Conservation (phyloP, 2,113 vertebrate genomes). For the Patagioenas fasciata region DNA sequence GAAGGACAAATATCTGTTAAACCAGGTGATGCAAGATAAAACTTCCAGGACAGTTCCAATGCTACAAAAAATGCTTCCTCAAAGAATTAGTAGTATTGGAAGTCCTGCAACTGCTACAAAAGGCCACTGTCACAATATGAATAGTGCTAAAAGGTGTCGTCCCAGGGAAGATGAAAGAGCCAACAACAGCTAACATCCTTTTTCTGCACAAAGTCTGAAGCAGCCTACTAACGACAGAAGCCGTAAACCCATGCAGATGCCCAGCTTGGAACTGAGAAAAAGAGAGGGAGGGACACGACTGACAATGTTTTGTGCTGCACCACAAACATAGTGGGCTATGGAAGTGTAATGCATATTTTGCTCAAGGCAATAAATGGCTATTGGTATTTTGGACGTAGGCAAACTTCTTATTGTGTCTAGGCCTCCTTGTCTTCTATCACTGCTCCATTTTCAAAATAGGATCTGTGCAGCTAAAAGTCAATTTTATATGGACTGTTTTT, state of each 20-base stretch:
- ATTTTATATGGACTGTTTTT: background rate
- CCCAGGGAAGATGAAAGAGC: background rate
- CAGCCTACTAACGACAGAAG: background rate
- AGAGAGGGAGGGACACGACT: background rate
- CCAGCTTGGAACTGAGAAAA: background rate
- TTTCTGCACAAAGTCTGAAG: background rate
- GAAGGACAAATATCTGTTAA: background rate
- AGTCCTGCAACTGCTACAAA: background rate
- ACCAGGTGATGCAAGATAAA: background rate
- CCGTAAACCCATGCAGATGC: background rate
- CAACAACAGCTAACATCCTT: background rate
- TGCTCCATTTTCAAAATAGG: background rate
- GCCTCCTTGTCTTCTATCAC: background rate
- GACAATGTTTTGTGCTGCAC: background rate
- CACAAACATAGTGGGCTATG: background rate
- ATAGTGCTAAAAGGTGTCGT: background rate
- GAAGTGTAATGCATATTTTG: background rate
- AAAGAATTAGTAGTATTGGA: background rate
- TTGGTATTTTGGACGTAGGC: background rate
- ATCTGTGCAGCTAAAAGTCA: background rate
- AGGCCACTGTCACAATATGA: background rate
- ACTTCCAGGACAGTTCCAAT: background rate
- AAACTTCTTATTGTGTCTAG: background rate
- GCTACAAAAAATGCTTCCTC: background rate
- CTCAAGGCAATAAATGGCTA: background rate